Conservation (phyloP, 2,113 vertebrate species). For the Tragulus kanchil region DNA sequence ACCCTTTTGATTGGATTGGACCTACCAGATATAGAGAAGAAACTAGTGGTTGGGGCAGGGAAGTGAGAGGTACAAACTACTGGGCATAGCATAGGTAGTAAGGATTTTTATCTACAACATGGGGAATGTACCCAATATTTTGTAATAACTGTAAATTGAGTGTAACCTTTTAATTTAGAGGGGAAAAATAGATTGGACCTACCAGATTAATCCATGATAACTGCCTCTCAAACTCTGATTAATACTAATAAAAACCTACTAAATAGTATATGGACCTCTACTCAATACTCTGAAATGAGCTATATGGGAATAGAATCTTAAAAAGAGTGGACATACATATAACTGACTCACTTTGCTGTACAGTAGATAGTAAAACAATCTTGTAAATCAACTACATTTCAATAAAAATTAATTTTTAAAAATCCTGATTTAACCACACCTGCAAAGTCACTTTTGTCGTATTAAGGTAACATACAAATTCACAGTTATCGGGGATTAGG, state of each 20-base stretch:
- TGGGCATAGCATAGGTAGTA: background rate
- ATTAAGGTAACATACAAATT: background rate
- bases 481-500: background rate
- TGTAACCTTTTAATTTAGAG: background rate
- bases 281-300: background rate
- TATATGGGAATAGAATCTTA: background rate
- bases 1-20: background rate
- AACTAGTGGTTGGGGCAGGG: background rate
- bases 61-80: background rate
- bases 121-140: background rate
- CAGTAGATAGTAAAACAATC: background rate
- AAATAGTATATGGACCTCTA: background rate
- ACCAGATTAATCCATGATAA: slow-evolving; percentile 8
- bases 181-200: background rate
- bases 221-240: slow-evolving; percentile 9
- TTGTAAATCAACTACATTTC: background rate
- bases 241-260: background rate
- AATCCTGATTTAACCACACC: slow-evolving; percentile 14
- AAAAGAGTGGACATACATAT: background rate
- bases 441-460: slow-evolving; percentile 20
- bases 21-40: background rate
- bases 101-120: background rate
- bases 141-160: background rate
- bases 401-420: background rate
- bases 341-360: background rate